Evolutionary conservation across 1,140 invertebrate species (phyloP).

Genomic region (Saccostrea echinata): DNA sequence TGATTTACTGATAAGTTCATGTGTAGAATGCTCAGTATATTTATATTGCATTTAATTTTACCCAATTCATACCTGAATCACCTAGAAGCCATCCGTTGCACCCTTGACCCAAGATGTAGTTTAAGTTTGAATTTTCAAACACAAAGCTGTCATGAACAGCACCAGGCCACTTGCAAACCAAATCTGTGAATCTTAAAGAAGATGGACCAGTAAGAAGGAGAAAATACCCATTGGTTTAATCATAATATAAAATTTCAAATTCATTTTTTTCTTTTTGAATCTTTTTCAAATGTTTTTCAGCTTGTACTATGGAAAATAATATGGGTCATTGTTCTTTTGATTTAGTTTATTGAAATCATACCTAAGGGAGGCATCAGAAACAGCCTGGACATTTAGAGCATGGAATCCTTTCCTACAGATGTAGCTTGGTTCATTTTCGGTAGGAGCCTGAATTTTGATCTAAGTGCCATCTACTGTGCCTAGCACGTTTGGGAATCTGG

Average conservation of each 20-base stretch:
- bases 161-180: constrained; percentile 26
- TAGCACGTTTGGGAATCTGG: constrained; percentile 46
- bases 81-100: constrained; percentile 39
- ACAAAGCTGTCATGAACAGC: constrained; percentile 12
- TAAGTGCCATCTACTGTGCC: constrained; percentile 44
- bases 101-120: not conserved
- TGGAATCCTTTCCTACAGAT: constrained; percentile 51
- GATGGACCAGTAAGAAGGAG: not conserved
- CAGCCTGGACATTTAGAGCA: constrained; percentile 48
- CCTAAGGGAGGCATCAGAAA: not conserved
- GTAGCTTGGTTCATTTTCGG: constrained; percentile 41
- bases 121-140: not conserved
- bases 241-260: too few species aligned
- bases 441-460: not conserved
- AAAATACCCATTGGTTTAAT: too few species aligned
- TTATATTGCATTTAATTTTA: too few species aligned
- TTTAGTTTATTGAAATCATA: not conserved
- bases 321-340: not conserved
- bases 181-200: constrained; percentile 4
- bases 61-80: constrained; percentile 29
- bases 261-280: too few species aligned
- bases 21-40: too few species aligned
- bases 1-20: too few species aligned
- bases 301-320: too few species aligned
- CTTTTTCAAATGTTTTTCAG: too few species aligned